A percentile compares a stretch with the other conserved stretches of the same genome.
Conservation (phyloP, 2,888 invertebrate species). For the Netelia virgata region DNA sequence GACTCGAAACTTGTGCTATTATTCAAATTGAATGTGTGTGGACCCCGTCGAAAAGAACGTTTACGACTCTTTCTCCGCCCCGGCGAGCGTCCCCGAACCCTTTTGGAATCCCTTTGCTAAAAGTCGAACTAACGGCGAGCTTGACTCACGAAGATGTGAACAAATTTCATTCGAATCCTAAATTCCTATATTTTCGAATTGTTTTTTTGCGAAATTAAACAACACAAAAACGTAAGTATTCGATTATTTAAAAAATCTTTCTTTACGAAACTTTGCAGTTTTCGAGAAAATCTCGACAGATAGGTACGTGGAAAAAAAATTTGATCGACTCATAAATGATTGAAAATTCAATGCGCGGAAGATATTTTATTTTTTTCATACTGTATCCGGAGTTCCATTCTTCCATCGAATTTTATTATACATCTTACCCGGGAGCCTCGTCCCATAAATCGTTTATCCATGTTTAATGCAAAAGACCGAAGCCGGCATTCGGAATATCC, state of each 20-base stretch:
- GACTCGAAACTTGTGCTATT: conserved; percentile 68
- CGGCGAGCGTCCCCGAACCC: not conserved
- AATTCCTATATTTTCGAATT: too few species aligned
- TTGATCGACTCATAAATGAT: too few species aligned
- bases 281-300: too few species aligned
- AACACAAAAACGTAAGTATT: too few species aligned
- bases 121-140: not conserved
- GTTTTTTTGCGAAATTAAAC: too few species aligned
- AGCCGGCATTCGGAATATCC: conserved; percentile 66
- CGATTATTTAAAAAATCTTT: too few species aligned
- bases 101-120: not conserved
- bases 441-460: conserved; percentile 83
- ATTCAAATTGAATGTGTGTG: conserved; percentile 67
- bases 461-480: conserved; percentile 81
- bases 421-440: conserved; percentile 20
- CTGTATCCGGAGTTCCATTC: not conserved
- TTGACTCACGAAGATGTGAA: too few species aligned
- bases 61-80: conserved; percentile 64
- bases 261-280: too few species aligned
- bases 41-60: conserved; percentile 63
- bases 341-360: not conserved
- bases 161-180: too few species aligned
- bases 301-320: too few species aligned
- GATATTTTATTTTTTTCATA: not conserved
- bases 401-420: not conserved